Evolutionary conservation across 2,113 vertebrate genomes (phyloP).

Genomic region (Mirounga angustirostris): DNA sequence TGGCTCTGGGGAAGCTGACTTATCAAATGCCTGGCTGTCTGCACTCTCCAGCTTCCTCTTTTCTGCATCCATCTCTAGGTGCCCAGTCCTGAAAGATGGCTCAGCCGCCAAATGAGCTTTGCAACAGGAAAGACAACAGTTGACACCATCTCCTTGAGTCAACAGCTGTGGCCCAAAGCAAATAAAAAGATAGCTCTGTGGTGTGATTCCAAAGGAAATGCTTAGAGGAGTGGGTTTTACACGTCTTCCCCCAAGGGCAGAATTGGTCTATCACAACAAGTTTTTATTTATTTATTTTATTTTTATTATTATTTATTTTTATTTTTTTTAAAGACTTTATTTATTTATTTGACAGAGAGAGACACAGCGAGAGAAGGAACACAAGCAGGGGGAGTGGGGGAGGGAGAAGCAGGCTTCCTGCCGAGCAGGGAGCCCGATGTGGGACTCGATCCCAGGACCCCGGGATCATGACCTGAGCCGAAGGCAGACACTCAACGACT

Average conservation of each 20-base stretch:
- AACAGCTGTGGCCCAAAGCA: background rate
- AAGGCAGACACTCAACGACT: too few species aligned
- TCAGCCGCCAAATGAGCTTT: constrained; percentile 22
- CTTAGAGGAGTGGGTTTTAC: background rate
- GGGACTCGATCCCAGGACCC: too few species aligned
- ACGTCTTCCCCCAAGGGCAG: background rate
- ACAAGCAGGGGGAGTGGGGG: too few species aligned
- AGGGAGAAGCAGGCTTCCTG: too few species aligned
- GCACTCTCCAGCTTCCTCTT: background rate
- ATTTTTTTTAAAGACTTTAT: too few species aligned
- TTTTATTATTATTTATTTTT: too few species aligned
- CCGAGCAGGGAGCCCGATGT: too few species aligned
- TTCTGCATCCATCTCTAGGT: background rate
- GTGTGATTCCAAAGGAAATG: constrained; percentile 59
- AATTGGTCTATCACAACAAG: background rate
- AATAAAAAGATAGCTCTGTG: constrained; percentile 30
- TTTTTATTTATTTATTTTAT: background rate
- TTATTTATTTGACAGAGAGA: too few species aligned
- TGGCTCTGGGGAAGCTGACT: constrained; percentile 65
- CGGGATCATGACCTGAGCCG: too few species aligned
- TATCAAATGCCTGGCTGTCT: constrained; percentile 58
- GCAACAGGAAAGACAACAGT: constrained; percentile 14
- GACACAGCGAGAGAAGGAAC: too few species aligned
- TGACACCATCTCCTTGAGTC: constrained; percentile 23
- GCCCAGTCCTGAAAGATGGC: background rate